These are phyloP conservation scores for Phylloscopus trochilus DNA, from an alignment of 2,113 vertebrate genomes.

Conservation along the genomic window DNA sequence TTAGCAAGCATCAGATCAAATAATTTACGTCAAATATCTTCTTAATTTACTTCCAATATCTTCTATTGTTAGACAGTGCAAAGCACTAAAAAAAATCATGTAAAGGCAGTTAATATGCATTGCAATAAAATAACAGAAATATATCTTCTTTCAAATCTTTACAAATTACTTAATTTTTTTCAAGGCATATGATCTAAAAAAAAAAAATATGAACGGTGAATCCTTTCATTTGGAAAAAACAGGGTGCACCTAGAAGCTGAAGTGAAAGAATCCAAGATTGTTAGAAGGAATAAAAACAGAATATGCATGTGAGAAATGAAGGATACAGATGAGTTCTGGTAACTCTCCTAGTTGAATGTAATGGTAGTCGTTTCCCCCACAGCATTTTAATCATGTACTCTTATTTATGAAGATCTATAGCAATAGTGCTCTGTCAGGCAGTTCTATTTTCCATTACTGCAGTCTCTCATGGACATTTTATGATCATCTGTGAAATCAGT, in stretches of 20 bases:
- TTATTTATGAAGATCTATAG: slow-evolving; percentile 70
- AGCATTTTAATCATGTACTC: slow-evolving; percentile 72
- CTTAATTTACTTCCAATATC: neutral
- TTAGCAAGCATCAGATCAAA: neutral
- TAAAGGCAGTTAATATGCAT: neutral
- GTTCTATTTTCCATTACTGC: slow-evolving; percentile 67
- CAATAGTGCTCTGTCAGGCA: slow-evolving; percentile 43
- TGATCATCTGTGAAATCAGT: slow-evolving; percentile 80
- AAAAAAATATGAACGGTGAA: neutral
- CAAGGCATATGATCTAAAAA: neutral
- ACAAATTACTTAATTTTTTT: neutral
- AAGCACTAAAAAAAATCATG: neutral
- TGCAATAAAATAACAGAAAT: neutral
- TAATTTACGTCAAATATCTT: neutral
- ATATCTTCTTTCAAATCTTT: neutral
- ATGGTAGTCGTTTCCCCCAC: slow-evolving; percentile 54
- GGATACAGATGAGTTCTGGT: neutral
- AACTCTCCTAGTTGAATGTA: slow-evolving; percentile 39
- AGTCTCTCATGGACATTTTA: slow-evolving; percentile 67
- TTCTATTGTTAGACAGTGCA: neutral
- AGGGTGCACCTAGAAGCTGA: neutral
- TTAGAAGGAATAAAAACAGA: neutral
- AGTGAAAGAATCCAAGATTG: neutral
- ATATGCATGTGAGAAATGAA: neutral
- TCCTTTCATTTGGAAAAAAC: neutral